Conservation (phyloP, 1,140 invertebrate genomes). For the Drosophila sturtevanti region DNA sequence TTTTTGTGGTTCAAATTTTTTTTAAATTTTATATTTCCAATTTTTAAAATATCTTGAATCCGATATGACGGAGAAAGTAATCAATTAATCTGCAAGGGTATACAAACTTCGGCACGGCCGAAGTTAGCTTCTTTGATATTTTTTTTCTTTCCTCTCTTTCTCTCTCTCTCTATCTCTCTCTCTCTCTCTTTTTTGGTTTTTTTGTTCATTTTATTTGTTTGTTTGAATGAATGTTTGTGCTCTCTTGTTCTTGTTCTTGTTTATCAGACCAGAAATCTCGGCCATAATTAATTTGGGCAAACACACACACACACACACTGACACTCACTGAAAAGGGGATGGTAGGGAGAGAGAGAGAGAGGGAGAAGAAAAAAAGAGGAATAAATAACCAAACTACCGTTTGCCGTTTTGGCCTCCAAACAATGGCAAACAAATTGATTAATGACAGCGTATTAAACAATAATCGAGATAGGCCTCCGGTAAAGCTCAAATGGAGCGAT, state of each 20-base stretch:
- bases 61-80: too few relatives aligned
- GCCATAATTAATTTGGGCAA: slow-evolving; percentile 76
- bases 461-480: slow-evolving; percentile 75
- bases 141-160: too few relatives aligned
- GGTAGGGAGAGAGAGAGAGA: not conserved
- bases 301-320: slow-evolving; percentile 48
- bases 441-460: slow-evolving; percentile 80
- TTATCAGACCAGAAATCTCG: slow-evolving; percentile 62
- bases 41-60: too few relatives aligned
- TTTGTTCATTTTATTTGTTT: not conserved
- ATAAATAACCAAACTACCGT: slow-evolving; percentile 45
- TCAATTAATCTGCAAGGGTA: too few relatives aligned
- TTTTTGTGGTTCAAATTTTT: too few relatives aligned
- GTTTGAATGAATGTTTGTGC: slow-evolving; percentile 5
- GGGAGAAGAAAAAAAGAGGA: slow-evolving; percentile 1
- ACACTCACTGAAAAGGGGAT: slow-evolving; percentile 14
- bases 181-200: slow-evolving; percentile 10
- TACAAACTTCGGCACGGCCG: too few relatives aligned
- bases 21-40: too few relatives aligned
- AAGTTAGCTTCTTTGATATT: too few relatives aligned
- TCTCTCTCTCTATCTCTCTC: too few relatives aligned
- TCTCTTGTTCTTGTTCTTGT: slow-evolving; percentile 27
- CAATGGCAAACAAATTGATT: slow-evolving; percentile 80
- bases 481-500: slow-evolving; percentile 28
- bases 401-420: slow-evolving; percentile 45